A percentile compares a stretch with the other conserved stretches of the same genome.
phyloP scores from a whole-genome alignment of 2,113 vertebrate genomes.

The Paedocypris sp. region DNA sequence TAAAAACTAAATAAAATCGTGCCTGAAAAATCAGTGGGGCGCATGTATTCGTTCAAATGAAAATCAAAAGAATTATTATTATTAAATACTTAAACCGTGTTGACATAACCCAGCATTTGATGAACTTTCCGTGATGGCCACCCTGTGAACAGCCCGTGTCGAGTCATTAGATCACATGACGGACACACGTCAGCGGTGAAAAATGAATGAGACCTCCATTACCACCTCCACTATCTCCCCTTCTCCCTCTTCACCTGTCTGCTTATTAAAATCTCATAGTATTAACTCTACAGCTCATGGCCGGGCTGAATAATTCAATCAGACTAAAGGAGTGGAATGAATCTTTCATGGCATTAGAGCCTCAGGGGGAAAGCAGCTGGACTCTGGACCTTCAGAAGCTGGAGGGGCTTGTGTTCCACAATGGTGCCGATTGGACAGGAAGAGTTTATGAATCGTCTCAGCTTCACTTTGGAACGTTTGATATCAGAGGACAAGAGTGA shows the following conservation, averaged over 20 bases:
- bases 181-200: constrained; percentile 36
- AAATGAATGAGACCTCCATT: constrained; percentile 54
- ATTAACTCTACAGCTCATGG: constrained; percentile 57
- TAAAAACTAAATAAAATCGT: too few relatives aligned
- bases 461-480: too few relatives aligned
- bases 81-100: too few relatives aligned
- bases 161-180: not conserved
- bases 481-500: too few relatives aligned
- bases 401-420: constrained; percentile 29
- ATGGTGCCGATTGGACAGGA: not conserved
- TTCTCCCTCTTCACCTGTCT: constrained; percentile 50
- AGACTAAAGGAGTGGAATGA: constrained; percentile 61
- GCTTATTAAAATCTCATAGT: constrained; percentile 67
- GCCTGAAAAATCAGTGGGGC: too few relatives aligned
- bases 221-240: constrained; percentile 36
- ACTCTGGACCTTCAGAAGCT: constrained; percentile 36
- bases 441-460: not conserved
- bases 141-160: not conserved
- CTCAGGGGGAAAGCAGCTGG: constrained; percentile 46
- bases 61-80: too few relatives aligned
- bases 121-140: too few relatives aligned
- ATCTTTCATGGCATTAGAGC: constrained; percentile 59
- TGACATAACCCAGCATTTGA: too few relatives aligned
- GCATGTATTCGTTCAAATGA: too few relatives aligned
- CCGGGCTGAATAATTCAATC: constrained; percentile 63